These are phyloP conservation scores for Alcedo atthis DNA, from an alignment of 2,797 vertebrate genomes.

Conservation along the genomic window DNA sequence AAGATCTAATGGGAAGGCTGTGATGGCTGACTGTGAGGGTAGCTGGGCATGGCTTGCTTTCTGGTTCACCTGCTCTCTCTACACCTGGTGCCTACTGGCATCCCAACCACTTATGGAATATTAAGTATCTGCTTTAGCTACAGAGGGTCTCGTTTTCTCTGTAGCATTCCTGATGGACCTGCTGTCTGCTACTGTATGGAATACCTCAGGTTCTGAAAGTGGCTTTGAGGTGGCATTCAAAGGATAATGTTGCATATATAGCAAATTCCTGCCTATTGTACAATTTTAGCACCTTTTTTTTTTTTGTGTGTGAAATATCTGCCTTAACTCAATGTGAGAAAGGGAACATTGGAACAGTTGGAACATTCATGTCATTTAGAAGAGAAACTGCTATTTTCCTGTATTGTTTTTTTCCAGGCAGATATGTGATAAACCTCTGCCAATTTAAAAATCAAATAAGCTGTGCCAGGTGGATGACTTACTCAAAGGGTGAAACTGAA, in stretches of 20 bases:
- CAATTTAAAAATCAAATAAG: background rate
- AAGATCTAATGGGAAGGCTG: background rate
- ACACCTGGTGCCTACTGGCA: background rate
- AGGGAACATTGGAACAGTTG: background rate
- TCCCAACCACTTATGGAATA: background rate
- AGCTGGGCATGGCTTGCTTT: background rate
- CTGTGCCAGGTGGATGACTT: background rate
- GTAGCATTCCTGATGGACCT: background rate
- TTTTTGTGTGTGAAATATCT: background rate
- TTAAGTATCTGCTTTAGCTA: background rate
- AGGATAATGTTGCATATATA: background rate
- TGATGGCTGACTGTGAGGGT: background rate
- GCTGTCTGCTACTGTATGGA: background rate
- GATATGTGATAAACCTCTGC: background rate
- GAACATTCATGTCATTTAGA: background rate
- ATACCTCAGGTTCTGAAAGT: background rate
- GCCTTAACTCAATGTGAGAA: background rate
- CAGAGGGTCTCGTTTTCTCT: background rate
- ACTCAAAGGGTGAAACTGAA: background rate
- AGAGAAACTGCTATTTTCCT: background rate
- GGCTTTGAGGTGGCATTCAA: background rate
- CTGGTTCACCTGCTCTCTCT: background rate
- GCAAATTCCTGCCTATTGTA: background rate
- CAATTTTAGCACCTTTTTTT: background rate
- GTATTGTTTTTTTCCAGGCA: background rate